A percentile compares a stretch with the other conserved stretches of the same genome.
phyloP scores from a whole-genome alignment of 92 coral and sea anemone genomes.

The Epizoanthus rinbou region DNA sequence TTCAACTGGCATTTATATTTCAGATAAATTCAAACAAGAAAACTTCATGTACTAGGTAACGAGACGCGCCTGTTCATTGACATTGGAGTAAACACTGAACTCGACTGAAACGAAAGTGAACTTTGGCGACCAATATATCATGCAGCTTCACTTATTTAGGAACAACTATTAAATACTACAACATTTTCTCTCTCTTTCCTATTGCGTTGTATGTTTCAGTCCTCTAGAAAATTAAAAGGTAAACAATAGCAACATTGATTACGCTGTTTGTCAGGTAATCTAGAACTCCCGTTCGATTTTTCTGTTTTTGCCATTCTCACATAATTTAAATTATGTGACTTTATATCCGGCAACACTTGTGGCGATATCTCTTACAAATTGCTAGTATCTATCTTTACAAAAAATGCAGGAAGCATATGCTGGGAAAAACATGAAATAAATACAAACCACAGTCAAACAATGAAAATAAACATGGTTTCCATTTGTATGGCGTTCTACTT shows the following conservation, averaged over 20 bases:
- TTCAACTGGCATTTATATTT: not conserved
- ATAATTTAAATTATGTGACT: constrained; percentile 6
- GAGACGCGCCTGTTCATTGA: not conserved
- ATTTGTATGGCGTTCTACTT: not conserved
- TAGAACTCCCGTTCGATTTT: not conserved
- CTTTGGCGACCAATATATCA: not conserved
- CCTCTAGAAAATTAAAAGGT: not conserved
- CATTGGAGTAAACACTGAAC: not conserved
- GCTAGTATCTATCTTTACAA: constrained; percentile 7
- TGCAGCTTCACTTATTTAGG: not conserved
- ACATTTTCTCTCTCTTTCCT: not conserved
- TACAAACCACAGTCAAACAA: not conserved
- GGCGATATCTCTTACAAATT: constrained; percentile 1
- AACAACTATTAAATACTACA: not conserved
- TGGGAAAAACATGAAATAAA: not conserved
- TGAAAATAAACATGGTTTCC: not conserved
- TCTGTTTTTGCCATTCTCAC: not conserved
- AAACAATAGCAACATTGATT: not conserved
- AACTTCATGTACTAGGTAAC: not conserved
- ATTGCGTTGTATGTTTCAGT: not conserved
- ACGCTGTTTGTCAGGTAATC: too few species aligned
- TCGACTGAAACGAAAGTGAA: not conserved
- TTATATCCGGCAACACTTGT: not conserved
- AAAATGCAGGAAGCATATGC: not conserved
- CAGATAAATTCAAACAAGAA: not conserved